These are phyloP conservation scores for Nannoperca obscura DNA, from an alignment of 2,797 vertebrate species.

Conservation along the genomic window DNA sequence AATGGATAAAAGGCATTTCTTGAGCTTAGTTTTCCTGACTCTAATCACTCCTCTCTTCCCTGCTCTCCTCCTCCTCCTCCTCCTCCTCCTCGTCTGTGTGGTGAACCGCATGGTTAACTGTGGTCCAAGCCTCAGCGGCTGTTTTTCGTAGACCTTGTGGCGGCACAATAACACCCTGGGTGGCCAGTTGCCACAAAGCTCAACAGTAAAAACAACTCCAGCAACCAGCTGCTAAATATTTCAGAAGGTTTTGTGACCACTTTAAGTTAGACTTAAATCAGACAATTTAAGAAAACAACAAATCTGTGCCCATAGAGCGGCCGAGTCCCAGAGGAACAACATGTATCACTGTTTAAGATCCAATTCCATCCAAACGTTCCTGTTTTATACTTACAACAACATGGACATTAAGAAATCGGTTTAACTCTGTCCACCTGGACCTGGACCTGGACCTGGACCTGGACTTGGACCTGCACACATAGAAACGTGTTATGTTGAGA, in stretches of 20 bases:
- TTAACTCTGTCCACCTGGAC: background rate
- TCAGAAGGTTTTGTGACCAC: conserved; percentile 5
- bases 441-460: background rate
- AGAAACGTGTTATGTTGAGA: background rate
- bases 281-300: conserved; percentile 37
- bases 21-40: background rate
- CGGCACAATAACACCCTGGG: conserved; percentile 57
- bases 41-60: background rate
- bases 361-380: background rate
- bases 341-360: background rate
- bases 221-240: conserved; percentile 35
- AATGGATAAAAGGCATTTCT: background rate
- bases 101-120: conserved; percentile 55
- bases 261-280: background rate
- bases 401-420: background rate
- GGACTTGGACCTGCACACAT: too few relatives aligned
- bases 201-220: conserved; percentile 53
- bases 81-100: conserved; percentile 27
- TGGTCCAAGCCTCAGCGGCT: conserved; percentile 41
- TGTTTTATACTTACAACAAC: background rate
- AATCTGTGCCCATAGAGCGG: background rate
- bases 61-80: background rate
- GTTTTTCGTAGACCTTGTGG: conserved; percentile 59
- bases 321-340: background rate
- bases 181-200: conserved; percentile 47